A percentile compares a stretch with the other conserved stretches of the same genome.
Conservation (phyloP, 2,797 vertebrate genomes). For the Bryconaethiops microstoma region DNA sequence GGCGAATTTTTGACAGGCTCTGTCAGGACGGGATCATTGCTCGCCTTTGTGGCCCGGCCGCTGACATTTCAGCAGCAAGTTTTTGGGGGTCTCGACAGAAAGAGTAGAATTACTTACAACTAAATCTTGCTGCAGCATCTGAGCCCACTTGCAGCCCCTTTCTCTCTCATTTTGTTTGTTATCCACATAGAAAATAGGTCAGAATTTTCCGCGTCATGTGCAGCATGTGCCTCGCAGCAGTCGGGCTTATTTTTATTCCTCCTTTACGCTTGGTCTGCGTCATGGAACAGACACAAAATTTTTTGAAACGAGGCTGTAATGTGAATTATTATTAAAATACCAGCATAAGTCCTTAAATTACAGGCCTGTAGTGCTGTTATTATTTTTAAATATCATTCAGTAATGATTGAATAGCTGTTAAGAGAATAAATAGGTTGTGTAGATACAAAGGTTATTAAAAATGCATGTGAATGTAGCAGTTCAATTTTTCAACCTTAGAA, state of each 20-base stretch:
- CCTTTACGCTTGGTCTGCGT: not conserved
- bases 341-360: not conserved
- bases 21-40: conserved; percentile 38
- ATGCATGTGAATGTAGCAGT: not conserved
- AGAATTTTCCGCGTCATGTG: conserved; percentile 43
- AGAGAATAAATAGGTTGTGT: not conserved
- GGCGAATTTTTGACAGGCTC: conserved; percentile 41
- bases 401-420: not conserved
- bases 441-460: not conserved
- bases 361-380: not conserved
- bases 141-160: not conserved
- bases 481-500: not conserved
- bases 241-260: not conserved
- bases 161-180: conserved; percentile 25
- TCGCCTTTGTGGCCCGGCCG: conserved; percentile 11
- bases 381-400: not conserved
- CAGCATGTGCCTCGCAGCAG: conserved; percentile 40
- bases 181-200: conserved; percentile 66
- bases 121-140: conserved; percentile 11
- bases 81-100: conserved; percentile 12
- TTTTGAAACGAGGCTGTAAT: not conserved
- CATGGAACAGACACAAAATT: not conserved
- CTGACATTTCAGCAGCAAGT: conserved; percentile 19
- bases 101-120: not conserved
- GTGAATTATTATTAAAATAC: not conserved